Base-by-base conservation (phyloP, 1,140 invertebrate genomes). In the Drosophila trapezifrons region DNA sequence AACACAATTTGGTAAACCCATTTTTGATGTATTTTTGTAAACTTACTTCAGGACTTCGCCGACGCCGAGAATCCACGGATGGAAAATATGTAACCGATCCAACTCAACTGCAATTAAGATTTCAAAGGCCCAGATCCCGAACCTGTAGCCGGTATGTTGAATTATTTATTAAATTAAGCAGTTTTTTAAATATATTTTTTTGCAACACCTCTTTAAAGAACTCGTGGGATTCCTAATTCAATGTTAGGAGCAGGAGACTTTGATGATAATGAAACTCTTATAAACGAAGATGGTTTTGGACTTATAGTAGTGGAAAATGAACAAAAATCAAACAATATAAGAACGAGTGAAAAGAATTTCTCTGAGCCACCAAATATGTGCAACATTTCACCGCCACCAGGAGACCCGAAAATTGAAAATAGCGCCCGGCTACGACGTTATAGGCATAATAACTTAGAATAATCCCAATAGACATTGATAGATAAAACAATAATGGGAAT, bases 11-110 rank as follows among this genome's bases (percentile, higher is more conserved):
- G 9, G 22, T 49, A 51, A 43, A 20, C 42, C 4, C 10, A 17
- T 51, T 32, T 6, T 10, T n/a, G 37, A 43, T 42, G 9, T 13
- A 5, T 8, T 37, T 49, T 17, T 15, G 13, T 35, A 15, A 17
- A 17, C 18, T 38, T 18, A 12, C 47, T 45, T 93, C 32, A 90
- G 89, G 84, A n/a, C 70, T 94, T 32, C 92, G 96, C n/a, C 93
- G 95, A 9, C 93, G 96, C n/a, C 93, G 96, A 15, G 94, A 95
- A 65, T 77, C 84, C 10, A 93, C 93, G 47, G 96, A 96, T 35
- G 84, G 70, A 64, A 96, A 96, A 89, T 96, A 96, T 91, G 95
- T 96, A 1, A 94, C 94, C 5, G 96, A 96, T 91, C 94, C 94
- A 42, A 94, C 94, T 25, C 95, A 96, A 85, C 92, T 96, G 60